Evolutionary conservation across 2,113 vertebrate genomes (phyloP), one percentile per base, ranked within the genome.

Genomic region (Percopsis transmontana): DNA sequence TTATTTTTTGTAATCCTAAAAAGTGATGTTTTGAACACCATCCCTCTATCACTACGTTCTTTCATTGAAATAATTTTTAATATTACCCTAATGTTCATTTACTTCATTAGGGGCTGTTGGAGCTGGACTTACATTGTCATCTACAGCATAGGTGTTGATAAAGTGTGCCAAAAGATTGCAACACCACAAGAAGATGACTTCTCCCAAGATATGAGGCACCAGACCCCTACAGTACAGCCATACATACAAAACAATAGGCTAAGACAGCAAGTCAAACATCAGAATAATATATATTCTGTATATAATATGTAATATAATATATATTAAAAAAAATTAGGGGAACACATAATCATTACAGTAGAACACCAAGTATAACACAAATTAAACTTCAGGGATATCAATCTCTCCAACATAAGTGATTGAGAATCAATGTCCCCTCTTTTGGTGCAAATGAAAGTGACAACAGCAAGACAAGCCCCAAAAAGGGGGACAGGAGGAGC

Each of bases 91-190:
- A 44, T 44, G 12, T 44, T 44, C 3, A 44, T 44, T 44, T 14
- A 44, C 11, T 44, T 44, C 8, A 11, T 44, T 12, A 15, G 12
- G 24, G 23, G 14, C 27, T 19, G 48, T 9, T 51, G 20, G 77
- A 94, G 48, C 3, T 51, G 20, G 77, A 94, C 95, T 95, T 89
- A 96, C 95, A 1, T 90, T 94, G 74, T 96, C 94, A 0, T 97
- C 95, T 72, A 95, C 94, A 0, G 94, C 90, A 2, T 96, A 95
- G 80, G 93, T 94, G 90, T 95, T 96, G 82, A 97, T 96, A 74
- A 97, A 91, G 79, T 97, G 94, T 79, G 93, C 92, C 89, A 97
- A 76, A 76, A 97, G 92, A 87, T 95, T 97, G 85, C 94, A 96
- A 76, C 94, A 93, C 95, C 95, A 96, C 73, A 97, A 91, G 91